phyloP scores from a whole-genome alignment of 2,797 vertebrate species.

The Mallotus villosus region DNA sequence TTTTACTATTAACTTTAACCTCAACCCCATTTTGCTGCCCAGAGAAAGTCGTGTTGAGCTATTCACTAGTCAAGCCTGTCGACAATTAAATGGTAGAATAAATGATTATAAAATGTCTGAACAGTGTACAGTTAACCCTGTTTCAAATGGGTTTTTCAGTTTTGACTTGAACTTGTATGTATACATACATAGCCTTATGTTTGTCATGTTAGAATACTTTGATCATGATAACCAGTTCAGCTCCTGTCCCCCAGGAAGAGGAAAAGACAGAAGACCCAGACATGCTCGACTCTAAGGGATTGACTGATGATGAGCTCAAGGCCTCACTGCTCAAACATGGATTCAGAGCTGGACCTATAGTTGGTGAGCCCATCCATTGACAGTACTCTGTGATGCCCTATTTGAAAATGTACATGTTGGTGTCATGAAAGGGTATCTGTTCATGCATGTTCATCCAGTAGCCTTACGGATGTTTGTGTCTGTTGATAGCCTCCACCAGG shows the following conservation, averaged over 20 bases:
- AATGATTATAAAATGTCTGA: no score
- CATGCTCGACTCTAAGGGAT: slow-evolving; percentile 61
- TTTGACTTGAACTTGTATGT: neutral
- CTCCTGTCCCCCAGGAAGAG: slow-evolving; percentile 19
- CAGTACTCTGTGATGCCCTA: neutral
- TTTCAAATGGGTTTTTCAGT: neutral
- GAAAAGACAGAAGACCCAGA: slow-evolving; percentile 34
- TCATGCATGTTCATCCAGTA: neutral
- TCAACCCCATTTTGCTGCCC: no score
- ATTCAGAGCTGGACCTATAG: slow-evolving; percentile 80
- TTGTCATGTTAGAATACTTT: neutral
- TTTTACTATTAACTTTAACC: no score
- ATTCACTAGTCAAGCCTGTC: no score
- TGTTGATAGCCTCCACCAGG: slow-evolving; percentile 79
- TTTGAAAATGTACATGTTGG: neutral
- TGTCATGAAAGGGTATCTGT: neutral
- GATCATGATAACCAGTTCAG: neutral
- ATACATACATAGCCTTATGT: neutral
- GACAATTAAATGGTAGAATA: no score
- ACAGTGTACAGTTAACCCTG: no score
- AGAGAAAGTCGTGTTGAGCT: no score
- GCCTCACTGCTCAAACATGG: slow-evolving; percentile 71
- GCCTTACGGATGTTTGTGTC: slow-evolving; percentile 16
- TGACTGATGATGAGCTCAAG: slow-evolving; percentile 78
- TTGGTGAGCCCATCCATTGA: slow-evolving; percentile 66